Conservation (phyloP, 1,140 invertebrate genomes). For the Coptotermes formosanus region DNA sequence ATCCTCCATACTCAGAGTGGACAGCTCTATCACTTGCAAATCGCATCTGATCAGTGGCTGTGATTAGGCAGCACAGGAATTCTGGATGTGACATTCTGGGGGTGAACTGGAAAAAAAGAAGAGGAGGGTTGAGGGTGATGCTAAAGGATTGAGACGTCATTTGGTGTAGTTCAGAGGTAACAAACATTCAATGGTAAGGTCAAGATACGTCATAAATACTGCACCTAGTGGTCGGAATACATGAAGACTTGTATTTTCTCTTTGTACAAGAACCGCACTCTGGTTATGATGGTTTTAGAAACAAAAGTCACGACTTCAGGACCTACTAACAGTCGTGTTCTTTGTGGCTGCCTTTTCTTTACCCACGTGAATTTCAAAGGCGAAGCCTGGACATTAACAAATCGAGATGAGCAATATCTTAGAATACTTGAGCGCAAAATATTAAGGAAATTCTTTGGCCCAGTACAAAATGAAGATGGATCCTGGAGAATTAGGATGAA, state of each 20-base stretch:
- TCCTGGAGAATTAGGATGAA: too few species aligned
- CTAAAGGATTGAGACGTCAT: slow-evolving; percentile 14
- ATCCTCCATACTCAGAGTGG: too few species aligned
- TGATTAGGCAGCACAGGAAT: background rate
- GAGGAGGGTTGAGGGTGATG: background rate
- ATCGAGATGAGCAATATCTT: too few species aligned
- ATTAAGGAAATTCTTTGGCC: too few species aligned
- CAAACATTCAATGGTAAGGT: slow-evolving; percentile 3
- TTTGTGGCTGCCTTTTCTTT: too few species aligned
- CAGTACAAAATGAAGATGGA: too few species aligned
- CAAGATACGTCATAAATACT: background rate
- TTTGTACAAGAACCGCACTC: background rate
- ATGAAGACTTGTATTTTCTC: background rate
- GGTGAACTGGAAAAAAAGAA: background rate
- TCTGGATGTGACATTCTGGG: background rate
- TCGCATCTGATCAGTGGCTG: background rate
- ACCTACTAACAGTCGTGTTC: too few species aligned
- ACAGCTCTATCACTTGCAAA: too few species aligned
- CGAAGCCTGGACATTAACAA: too few species aligned
- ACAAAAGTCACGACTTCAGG: background rate
- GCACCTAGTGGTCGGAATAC: background rate
- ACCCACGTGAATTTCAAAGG: too few species aligned
- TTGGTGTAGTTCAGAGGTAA: background rate
- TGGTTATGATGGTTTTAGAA: background rate
- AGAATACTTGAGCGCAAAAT: too few species aligned